A percentile compares a stretch with the other conserved stretches of the same genome.
phyloP scores from a whole-genome alignment of 1,140 invertebrate species.

The Hestina assimilis region DNA sequence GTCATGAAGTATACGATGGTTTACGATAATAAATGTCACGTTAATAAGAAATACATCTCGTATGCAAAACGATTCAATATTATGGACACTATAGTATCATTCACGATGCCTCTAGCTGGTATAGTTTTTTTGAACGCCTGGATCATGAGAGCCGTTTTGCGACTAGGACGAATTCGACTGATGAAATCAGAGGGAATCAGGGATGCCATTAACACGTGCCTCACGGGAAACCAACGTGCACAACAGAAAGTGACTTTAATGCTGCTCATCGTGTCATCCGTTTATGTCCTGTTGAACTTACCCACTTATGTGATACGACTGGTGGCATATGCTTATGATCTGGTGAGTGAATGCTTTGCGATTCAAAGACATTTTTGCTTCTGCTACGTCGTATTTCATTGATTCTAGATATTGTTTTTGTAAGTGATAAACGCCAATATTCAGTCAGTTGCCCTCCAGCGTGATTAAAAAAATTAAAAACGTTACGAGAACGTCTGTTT shows the following conservation, averaged over 20 bases:
- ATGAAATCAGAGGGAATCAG: conserved; percentile 57
- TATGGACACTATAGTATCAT: conserved; percentile 84
- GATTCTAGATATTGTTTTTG: background rate
- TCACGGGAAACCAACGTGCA: conserved; percentile 46
- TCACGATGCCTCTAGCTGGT: conserved; percentile 83
- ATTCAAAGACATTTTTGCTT: background rate
- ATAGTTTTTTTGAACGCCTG: conserved; percentile 86
- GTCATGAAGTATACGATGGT: conserved; percentile 79
- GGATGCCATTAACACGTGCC: conserved; percentile 32
- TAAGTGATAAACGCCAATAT: no score
- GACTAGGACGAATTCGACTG: conserved; percentile 40
- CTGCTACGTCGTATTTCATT: background rate
- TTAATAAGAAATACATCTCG: conserved; percentile 69
- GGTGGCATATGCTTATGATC: conserved; percentile 75
- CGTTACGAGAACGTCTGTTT: no score
- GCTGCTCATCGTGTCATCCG: conserved; percentile 88
- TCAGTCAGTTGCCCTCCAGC: no score
- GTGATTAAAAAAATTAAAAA: no score
- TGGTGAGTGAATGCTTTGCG: conserved; percentile 45
- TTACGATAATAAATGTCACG: conserved; percentile 50
- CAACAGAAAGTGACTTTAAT: conserved; percentile 89
- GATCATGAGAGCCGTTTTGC: conserved; percentile 82
- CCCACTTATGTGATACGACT: conserved; percentile 85
- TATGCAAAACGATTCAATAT: conserved; percentile 82
- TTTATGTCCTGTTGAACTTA: conserved; percentile 88